A percentile compares a stretch with the other conserved stretches of the same genome.
phyloP scores from a whole-genome alignment of 2,113 vertebrate species.

The Charadrius vociferus region DNA sequence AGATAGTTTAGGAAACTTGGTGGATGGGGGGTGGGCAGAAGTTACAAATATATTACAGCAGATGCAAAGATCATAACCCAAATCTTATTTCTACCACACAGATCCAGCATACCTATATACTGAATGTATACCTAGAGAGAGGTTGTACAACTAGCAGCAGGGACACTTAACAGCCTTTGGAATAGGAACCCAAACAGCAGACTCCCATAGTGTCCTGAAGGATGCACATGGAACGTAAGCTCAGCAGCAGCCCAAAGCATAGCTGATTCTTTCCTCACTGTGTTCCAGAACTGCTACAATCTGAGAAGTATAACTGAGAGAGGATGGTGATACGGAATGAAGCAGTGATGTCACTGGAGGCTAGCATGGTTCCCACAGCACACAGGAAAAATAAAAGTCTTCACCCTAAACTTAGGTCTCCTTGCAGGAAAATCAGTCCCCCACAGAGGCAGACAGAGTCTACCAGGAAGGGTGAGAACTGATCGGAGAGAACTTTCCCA shows the following conservation, averaged over 20 bases:
- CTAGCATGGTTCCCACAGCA: not conserved
- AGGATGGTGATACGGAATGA: accelerated
- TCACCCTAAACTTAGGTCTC: not conserved
- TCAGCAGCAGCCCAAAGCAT: not conserved
- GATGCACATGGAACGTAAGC: not conserved
- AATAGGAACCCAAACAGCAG: not conserved
- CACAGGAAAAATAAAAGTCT: not conserved
- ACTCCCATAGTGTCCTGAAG: not conserved
- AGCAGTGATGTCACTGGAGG: not conserved
- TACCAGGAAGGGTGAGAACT: not conserved
- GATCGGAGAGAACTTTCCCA: not conserved
- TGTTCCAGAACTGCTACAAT: not conserved
- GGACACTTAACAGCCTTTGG: not conserved
- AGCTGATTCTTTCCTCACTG: not conserved
- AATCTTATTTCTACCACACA: not conserved
- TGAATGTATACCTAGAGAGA: not conserved
- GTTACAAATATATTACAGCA: not conserved
- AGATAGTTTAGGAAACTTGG: not conserved
- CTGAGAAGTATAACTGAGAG: not conserved
- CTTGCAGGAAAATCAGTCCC: not conserved
- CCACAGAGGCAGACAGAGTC: not conserved
- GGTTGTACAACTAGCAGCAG: not conserved
- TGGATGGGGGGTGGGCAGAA: not conserved
- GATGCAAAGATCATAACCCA: not conserved
- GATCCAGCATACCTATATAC: not conserved